These are phyloP conservation scores for Acanthis flammea DNA, from an alignment of 2,797 vertebrate species.

Conservation along the genomic window DNA sequence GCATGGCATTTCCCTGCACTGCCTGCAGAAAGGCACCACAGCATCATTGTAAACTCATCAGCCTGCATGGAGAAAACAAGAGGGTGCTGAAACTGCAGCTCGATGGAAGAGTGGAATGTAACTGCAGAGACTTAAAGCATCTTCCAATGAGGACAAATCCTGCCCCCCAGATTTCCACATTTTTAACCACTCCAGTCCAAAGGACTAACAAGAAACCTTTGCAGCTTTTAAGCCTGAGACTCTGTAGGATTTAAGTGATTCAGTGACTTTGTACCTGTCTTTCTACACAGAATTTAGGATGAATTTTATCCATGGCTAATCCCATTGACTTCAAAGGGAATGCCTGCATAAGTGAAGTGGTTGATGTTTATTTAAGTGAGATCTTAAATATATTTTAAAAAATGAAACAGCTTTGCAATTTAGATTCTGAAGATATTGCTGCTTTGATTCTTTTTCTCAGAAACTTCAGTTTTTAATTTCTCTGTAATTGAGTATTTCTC, in stretches of 20 bases:
- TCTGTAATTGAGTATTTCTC: neutral
- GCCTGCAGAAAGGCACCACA: constrained; percentile 18
- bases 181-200: neutral
- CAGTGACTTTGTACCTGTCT: constrained; percentile 27
- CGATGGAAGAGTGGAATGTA: neutral
- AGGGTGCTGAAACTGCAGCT: neutral
- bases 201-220: neutral
- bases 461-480: neutral
- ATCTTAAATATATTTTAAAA: neutral
- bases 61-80: neutral
- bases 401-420: neutral
- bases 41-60: constrained; percentile 15
- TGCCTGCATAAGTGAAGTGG: neutral
- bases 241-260: neutral
- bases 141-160: neutral
- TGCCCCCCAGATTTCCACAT: neutral
- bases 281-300: constrained; percentile 29
- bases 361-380: constrained; percentile 34
- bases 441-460: neutral
- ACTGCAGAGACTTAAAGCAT: neutral
- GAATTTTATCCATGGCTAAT: constrained; percentile 51
- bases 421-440: neutral
- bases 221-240: constrained; percentile 3
- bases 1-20: constrained; percentile 8
- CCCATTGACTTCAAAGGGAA: constrained; percentile 54